Percentiles rank a stretch among this genome's conserved stretches.
Conservation (phyloP, 2,113 vertebrate species). For the Eidolon helvum region DNA sequence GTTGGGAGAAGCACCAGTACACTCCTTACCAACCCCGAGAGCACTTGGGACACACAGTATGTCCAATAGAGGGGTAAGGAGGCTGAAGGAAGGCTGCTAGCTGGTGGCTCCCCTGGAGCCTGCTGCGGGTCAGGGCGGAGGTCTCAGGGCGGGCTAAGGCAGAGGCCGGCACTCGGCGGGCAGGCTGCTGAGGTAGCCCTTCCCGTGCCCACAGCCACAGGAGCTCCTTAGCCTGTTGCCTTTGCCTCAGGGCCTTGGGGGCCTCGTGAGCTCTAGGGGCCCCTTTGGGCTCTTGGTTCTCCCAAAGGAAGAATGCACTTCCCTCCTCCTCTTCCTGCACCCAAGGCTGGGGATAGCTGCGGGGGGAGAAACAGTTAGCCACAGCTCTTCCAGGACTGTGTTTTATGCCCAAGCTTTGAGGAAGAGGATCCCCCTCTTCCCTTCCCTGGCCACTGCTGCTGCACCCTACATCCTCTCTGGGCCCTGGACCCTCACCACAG, state of each 20-base stretch:
- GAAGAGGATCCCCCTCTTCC: conserved; percentile 40
- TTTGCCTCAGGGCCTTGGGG: conserved; percentile 18
- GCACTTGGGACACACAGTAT: neutral
- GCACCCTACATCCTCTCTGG: conserved; percentile 39
- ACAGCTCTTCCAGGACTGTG: neutral
- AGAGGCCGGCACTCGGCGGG: neutral
- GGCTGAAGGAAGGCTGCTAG: neutral
- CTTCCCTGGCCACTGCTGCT: conserved; percentile 56
- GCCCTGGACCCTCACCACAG: conserved; percentile 31
- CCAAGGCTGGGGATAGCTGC: neutral
- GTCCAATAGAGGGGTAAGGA: neutral
- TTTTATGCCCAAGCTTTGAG: neutral
- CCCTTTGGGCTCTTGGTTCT: neutral
- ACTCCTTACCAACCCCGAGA: neutral
- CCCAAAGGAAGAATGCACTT: conserved; percentile 33
- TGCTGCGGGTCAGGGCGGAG: neutral
- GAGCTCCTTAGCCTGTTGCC: conserved; percentile 13
- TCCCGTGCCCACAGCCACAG: neutral
- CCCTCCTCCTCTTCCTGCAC: neutral
- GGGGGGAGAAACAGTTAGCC: neutral
- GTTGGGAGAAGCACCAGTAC: neutral
- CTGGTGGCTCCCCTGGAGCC: neutral
- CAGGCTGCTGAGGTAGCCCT: neutral
- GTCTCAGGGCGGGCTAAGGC: neutral
- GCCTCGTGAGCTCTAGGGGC: neutral